phyloP scores from a whole-genome alignment of 2,113 vertebrate species.

The Sula dactylatra region DNA sequence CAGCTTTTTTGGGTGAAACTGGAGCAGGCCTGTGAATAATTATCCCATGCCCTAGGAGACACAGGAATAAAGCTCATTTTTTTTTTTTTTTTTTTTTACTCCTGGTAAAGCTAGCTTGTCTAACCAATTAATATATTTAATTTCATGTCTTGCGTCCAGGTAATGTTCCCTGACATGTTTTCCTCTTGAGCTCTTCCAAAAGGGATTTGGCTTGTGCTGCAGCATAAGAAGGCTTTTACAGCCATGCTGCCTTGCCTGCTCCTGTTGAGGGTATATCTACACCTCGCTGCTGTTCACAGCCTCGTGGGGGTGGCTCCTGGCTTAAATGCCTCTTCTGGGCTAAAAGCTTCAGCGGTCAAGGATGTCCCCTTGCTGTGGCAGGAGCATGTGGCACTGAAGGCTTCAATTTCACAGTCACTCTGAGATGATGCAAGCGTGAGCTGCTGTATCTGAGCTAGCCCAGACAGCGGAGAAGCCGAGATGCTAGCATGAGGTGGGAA shows the following conservation, averaged over 20 bases:
- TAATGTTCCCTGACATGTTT: neutral
- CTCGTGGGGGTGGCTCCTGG: neutral
- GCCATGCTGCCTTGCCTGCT: neutral
- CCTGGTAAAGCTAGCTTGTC: neutral
- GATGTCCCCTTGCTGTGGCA: neutral
- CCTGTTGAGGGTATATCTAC: neutral
- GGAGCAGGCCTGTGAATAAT: neutral
- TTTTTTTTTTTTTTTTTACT: neutral
- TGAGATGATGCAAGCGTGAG: rapidly evolving
- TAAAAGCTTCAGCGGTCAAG: neutral
- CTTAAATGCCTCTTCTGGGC: neutral
- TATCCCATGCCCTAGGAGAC: neutral
- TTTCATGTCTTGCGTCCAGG: neutral
- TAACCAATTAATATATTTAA: neutral
- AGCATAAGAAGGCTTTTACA: neutral
- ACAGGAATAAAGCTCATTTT: neutral
- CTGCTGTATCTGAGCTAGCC: neutral
- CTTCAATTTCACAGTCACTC: neutral
- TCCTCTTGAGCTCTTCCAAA: neutral
- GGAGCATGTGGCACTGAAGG: neutral
- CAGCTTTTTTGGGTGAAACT: neutral
- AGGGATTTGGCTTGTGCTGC: neutral
- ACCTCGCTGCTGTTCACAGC: neutral
- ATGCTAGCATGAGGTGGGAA: neutral
- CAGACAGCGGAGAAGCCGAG: neutral